A percentile compares a stretch with the other conserved stretches of the same genome.
These are phyloP conservation scores for Troglohyphantes excavatus DNA, from an alignment of 2,888 invertebrate genomes.

Conservation along the genomic window DNA sequence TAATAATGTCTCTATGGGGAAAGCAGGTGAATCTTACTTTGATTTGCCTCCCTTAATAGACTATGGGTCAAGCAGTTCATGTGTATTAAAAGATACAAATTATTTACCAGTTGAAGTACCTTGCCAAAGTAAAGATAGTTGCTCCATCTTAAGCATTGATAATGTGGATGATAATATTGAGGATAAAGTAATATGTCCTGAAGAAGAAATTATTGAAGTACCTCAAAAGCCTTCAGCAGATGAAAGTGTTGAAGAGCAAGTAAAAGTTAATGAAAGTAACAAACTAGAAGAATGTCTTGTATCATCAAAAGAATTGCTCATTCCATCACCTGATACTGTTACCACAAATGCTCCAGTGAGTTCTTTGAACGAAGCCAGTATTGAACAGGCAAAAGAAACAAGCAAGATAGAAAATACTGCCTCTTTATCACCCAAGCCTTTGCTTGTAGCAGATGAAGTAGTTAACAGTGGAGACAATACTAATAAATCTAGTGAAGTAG, in stretches of 20 bases:
- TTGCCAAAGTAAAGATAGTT: not conserved
- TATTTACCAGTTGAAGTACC: not conserved
- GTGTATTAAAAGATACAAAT: not conserved
- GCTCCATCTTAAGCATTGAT: not conserved
- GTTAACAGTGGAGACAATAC: not conserved
- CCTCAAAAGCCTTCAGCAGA: not conserved
- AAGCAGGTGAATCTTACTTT: not conserved
- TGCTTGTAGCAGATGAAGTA: not conserved
- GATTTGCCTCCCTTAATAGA: constrained; percentile 62
- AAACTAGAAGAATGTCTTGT: not conserved
- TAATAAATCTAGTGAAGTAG: not conserved
- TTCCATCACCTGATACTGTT: not conserved
- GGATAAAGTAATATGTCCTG: not conserved
- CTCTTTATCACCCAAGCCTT: not conserved
- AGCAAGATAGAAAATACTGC: not conserved
- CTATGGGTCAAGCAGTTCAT: constrained; percentile 8
- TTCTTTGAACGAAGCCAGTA: not conserved
- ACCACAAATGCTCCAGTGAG: not conserved
- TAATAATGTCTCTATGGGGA: not conserved
- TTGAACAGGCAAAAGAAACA: not conserved
- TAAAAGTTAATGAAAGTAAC: not conserved
- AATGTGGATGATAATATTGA: not conserved
- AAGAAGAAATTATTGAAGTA: not conserved
- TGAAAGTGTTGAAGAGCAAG: not conserved
- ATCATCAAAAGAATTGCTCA: not conserved